Base-by-base conservation (phyloP, 2,797 vertebrate species). In the Emys orbicularis region DNA sequence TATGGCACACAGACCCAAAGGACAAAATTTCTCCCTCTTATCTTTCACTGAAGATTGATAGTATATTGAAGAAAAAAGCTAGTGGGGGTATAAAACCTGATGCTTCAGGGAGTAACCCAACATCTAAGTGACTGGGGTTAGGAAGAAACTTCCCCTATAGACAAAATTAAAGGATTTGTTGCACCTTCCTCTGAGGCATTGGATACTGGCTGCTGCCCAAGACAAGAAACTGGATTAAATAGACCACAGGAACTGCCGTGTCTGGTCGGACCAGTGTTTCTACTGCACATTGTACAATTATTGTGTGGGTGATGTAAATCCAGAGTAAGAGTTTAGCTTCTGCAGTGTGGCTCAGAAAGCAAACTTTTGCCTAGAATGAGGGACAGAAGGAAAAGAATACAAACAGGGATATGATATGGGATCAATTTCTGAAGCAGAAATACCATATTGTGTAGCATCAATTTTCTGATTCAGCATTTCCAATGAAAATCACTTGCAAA, bases 331-430 rank as follows among this genome's bases (percentile, higher is more conserved):
- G 53, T 13, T 91, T 95, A 93, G 95, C 91, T 23, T 21, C 25
- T 92, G 76, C 76, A 93, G 49, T 6, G 37, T 47, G 85, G n/a
- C 29, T 79, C 74, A 87, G 52, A 95, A 94, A 88, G 81, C 72
- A 49, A 53, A 16, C 56, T 96, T 92, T 92, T 89, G 84, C 27
- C 88, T 90, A 90, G 93, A 92, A 92, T 6, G 65, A 8, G 50
- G 90, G 41, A 89, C 44, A 61, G 92, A 92, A 94, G 92, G 15
- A 52, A 83, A 92, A 84, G 5, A 90, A 84, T 84, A 89, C 5
- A 94, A 54, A 84, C 53, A 89, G 87, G 93, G n/a, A 92, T 95
- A 90, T 53, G 1, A 53, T 0, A 7, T 56, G 81, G 44, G 82
- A 79, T 6, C 89, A 27, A 8, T 74, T 76, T 94, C 41, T 74